phyloP scores from a whole-genome alignment of 1,140 invertebrate genomes.

The Capitella teleta region DNA sequence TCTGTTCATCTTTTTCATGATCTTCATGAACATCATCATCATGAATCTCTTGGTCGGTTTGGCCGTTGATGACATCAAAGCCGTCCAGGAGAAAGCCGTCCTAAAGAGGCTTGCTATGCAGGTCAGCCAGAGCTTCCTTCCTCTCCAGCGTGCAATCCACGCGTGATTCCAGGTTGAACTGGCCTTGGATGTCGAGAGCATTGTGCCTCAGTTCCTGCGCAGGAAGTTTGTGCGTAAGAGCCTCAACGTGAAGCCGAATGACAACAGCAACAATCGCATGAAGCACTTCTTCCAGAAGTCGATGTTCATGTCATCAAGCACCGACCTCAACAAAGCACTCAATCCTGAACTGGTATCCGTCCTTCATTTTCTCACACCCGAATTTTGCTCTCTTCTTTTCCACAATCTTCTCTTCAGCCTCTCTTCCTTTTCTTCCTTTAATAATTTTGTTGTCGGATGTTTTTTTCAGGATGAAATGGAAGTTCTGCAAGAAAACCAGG shows the following conservation, averaged over 20 bases:
- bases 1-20: slow-evolving; percentile 38
- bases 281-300: slow-evolving; percentile 13
- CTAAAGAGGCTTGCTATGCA: slow-evolving; percentile 48
- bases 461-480: slow-evolving; percentile 30
- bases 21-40: slow-evolving; percentile 42
- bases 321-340: slow-evolving; percentile 25
- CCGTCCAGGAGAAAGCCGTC: slow-evolving; percentile 44
- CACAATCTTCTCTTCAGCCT: neutral
- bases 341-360: slow-evolving; percentile 34
- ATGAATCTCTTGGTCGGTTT: slow-evolving; percentile 46
- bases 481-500: slow-evolving; percentile 26
- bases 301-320: slow-evolving; percentile 17
- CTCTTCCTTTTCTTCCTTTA: neutral
- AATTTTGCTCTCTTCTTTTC: neutral
- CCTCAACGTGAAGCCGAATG: slow-evolving; percentile 38
- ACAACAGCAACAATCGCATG: slow-evolving; percentile 14
- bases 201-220: slow-evolving; percentile 36
- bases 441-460: neutral
- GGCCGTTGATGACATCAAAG: slow-evolving; percentile 45
- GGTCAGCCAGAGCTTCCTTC: slow-evolving; percentile 20
- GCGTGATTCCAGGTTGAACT: slow-evolving; percentile 33
- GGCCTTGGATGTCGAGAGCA: slow-evolving; percentile 42
- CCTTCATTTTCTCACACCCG: neutral
- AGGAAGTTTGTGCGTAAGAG: slow-evolving; percentile 30
- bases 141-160: neutral